Base-by-base conservation (phyloP, 2,113 vertebrate species). In the Nesogale talazaci region DNA sequence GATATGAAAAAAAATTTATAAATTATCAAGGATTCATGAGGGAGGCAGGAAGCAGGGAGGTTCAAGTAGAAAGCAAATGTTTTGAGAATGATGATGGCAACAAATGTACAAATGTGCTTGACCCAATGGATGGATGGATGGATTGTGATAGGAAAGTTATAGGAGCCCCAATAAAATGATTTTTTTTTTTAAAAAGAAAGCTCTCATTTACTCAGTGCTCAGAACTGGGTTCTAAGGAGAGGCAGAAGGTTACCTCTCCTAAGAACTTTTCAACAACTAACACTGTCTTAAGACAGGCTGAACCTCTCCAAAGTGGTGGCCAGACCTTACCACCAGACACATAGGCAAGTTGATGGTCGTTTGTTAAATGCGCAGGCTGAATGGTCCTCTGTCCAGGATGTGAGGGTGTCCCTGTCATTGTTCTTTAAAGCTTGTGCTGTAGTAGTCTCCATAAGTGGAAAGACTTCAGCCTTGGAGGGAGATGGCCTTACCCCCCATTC, bases 221-320 rank as follows among this genome's bases (percentile, higher is more conserved):
- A 34, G 5, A n/a, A 46, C 10, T 0, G 23, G 2, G 1, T 34
- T 5, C 12, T 22, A n/a, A 1, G 1, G 20, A 14, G 20, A 87
- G 57, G 29, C n/a, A 63, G 46, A 42, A 80, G 0, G 77, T 74
- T 46, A 74, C 57, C 23, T 22, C 8, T 31, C 8, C 25, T 40
- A 61, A 46, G 11, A 17, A 38, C 78, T 72, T 79, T 42, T 17
- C 16, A 84, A 56, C 40, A 69, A n/a, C 11, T 27, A 78, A 40
- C 8, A 52, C 40, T n/a, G 36, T 56, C 57, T 83, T 40, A 83
- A 67, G 27, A 75, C 3, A 40, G 69, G 46, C 19, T 19, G 36
- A 38, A 23, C 7, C 36, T 72, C 72, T 20, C 12, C 38, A 20
- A 74, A 74, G 34, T 25, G 70, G 38, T 74, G 72, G 36, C 38